Evolutionary conservation across 1,140 invertebrate genomes (phyloP).

Genomic region (Eupristina koningsbergeri): DNA sequence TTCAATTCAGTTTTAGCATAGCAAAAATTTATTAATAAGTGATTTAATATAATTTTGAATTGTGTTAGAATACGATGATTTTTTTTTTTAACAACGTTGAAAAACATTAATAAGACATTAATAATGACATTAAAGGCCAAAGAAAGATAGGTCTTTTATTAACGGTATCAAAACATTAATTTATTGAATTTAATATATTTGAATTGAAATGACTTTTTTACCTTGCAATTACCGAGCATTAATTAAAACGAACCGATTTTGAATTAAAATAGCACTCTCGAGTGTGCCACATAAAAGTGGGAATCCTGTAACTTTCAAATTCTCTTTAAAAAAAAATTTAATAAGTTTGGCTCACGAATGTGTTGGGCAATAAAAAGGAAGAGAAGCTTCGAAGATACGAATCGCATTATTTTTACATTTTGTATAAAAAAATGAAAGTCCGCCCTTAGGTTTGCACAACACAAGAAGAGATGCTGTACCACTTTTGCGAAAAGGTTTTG

Average conservation of each 20-base stretch:
- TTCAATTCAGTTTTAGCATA: no score
- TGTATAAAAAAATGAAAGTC: neutral
- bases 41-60: neutral
- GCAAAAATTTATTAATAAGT: no score
- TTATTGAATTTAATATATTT: neutral
- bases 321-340: neutral
- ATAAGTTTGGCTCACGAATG: no score
- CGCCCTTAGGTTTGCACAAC: no score
- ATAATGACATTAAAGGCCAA: no score
- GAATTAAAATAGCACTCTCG: neutral
- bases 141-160: neutral
- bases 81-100: no score
- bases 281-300: neutral
- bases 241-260: no score
- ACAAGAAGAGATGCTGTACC: slow-evolving; percentile 24
- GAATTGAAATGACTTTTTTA: no score
- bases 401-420: neutral
- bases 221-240: no score
- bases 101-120: no score
- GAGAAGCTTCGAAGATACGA: neutral
- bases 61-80: neutral
- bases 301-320: neutral
- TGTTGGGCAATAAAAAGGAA: neutral
- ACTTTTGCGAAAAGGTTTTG: slow-evolving; percentile 36
- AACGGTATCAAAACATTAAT: neutral